Evolutionary conservation across 2,113 vertebrate genomes (phyloP).

Genomic region (Oncorhynchus masou): DNA sequence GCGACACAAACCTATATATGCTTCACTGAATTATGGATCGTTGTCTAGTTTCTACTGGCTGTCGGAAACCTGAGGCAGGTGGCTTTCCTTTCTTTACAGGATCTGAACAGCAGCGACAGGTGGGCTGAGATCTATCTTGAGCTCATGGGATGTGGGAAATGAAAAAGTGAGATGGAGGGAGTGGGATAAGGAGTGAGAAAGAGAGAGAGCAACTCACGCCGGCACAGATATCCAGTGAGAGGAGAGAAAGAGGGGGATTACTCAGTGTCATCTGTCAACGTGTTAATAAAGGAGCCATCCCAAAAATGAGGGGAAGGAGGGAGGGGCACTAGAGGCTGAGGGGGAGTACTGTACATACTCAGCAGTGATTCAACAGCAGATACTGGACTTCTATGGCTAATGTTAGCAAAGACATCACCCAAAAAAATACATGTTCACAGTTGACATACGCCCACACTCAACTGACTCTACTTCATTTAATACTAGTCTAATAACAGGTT

Average conservation of each 20-base stretch:
- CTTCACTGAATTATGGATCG: neutral
- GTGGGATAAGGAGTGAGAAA: neutral
- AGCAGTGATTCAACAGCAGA: no score
- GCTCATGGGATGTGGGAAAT: neutral
- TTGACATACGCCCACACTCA: no score
- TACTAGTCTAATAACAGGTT: no score
- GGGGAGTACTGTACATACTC: neutral
- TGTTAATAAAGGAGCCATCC: slow-evolving; percentile 46
- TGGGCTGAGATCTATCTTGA: neutral
- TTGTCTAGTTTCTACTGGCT: neutral
- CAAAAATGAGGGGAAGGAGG: slow-evolving; percentile 25
- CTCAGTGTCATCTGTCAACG: slow-evolving; percentile 33
- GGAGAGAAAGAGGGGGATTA: slow-evolving; percentile 2
- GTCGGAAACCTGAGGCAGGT: neutral
- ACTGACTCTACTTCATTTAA: no score
- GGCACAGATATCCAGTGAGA: neutral
- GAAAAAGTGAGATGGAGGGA: neutral
- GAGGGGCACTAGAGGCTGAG: neutral
- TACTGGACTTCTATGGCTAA: no score
- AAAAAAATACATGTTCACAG: no score
- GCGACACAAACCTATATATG: neutral
- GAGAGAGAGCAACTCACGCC: slow-evolving; percentile 13
- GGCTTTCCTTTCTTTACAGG: neutral
- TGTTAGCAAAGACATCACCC: no score
- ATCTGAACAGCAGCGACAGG: no score